Evolutionary conservation across 2,888 invertebrate genomes (phyloP), one percentile per base, ranked within the genome.

Genomic region (Hypomecis punctinalis): DNA sequence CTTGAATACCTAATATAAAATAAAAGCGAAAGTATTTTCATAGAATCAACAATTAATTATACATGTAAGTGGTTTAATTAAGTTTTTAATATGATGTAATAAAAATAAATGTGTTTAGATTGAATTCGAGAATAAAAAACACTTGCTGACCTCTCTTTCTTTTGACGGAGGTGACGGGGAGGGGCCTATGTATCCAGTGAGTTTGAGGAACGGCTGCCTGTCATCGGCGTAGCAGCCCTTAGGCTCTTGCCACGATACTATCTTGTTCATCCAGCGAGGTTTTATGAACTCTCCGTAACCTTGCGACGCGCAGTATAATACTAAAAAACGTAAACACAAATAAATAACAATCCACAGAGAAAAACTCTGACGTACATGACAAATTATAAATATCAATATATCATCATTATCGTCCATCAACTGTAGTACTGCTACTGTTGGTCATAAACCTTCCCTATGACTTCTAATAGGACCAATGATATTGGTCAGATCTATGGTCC

Each of bases 251-350:
- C 93, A 93, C 0, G 90, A 81, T 64, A 93, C 75, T 7, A 93
- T 83, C 72, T 89, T 91, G 71, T 93, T 92, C 89, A 92, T 89
- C 93, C 93, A 93, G 1, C 93, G 84, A 0, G 93, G 93, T 60
- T 93, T 93, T 71, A 93, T 90, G 52, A 93, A 93, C 68, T 93
- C 93, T 5, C 93, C 93, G 59, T 92, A 92, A 0, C 93, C 93
- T 83, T 92, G 91, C 11, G 84, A 76, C 1, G 90, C 80, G 72
- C 93, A 93, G 67, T 84, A 89, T 5, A 89, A 71, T 61, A 92
- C 92, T 92, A 73, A 62, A 86, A 86, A 49, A 49, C 63, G 10
- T 35, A 5, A 5, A 43, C 11, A 43, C n/a, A 45, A 36, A 6
- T 11, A 45, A 54, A 5, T 11, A 9, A 48, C 9, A 48, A 33